Evolutionary conservation across 2,888 invertebrate species (phyloP), one percentile per base, ranked within the genome.

Genomic region (Mesochorus sp.): DNA sequence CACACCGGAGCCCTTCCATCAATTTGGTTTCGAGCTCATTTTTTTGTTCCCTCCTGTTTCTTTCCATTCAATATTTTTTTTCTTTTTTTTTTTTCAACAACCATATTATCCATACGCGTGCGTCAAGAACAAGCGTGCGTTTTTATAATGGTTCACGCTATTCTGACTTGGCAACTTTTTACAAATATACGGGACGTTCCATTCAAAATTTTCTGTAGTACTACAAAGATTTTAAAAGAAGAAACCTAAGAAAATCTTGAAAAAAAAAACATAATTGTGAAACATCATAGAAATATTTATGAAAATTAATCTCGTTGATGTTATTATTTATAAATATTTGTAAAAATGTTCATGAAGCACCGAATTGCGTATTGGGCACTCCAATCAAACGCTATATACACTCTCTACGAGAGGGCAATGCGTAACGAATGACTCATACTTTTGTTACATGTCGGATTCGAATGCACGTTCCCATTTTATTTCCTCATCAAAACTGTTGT

Each of bases 101-200:
- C 62, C 55, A 31, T 47, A 67, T 72, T 72, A 67, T 67, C 61
- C 66, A 61, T 47, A 55, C 76, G 67, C 72, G 39, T n/a, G n/a
- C 44, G 59, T 17, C 62, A 42, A 42, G 44, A 61, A 53, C 53
- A 76, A 80, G 81, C 68, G 73, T 78, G 80, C 84, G 81, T 83
- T 82, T 83, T 76, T 64, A 73, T 80, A 84, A 84, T 84, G 81
- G 82, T 80, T 80, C 83, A 83, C 83, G 84, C 76, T 68, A 82
- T 73, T 67, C 53, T 31, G 34, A 55, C 28, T 66, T 31, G 19
- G n/a, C 64, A 26, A 51, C 31, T 66, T 17, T 34, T 17, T 44
- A 44, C 3, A 6, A 14, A n/a, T n/a, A n/a, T 49, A 31, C 12
- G 31, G 17, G 21, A 4, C 21, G 8, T 55, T 21, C 21, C 21